Percentiles rank a stretch among this genome's conserved stretches.
Evolutionary conservation across 2,113 vertebrate genomes (phyloP).

Genomic region (Heterocephalus glaber): DNA sequence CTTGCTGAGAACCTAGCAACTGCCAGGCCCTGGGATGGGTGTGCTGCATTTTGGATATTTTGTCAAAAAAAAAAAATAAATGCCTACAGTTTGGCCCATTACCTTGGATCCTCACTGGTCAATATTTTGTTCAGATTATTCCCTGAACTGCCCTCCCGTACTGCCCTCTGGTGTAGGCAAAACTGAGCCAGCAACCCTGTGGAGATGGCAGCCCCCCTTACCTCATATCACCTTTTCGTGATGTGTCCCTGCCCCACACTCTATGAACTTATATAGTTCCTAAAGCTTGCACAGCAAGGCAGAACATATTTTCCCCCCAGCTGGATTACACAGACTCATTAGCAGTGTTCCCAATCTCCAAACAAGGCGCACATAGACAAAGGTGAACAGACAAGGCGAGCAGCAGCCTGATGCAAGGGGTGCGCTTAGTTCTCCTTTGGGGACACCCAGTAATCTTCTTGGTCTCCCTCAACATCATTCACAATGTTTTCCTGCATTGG

Average conservation of each 20-base stretch:
- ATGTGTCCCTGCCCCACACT: neutral
- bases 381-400: neutral
- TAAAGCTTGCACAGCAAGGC: neutral
- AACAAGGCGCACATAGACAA: neutral
- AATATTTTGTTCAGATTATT: neutral
- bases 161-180: rapidly evolving
- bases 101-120: neutral
- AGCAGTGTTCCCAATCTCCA: neutral
- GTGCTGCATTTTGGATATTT: neutral
- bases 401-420: rapidly evolving
- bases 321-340: neutral
- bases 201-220: rapidly evolving
- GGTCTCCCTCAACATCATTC: neutral
- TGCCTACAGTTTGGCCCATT: neutral
- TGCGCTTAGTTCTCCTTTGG: neutral
- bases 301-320: neutral
- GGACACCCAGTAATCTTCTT: neutral
- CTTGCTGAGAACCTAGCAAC: neutral
- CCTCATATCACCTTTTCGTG: neutral
- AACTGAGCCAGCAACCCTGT: neutral
- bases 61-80: neutral
- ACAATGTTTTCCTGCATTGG: neutral
- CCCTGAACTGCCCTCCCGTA: too few relatives aligned
- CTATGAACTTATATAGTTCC: neutral
- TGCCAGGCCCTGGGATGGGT: too few relatives aligned